These are phyloP conservation scores for Ischnura elegans DNA, from an alignment of 2,888 invertebrate species.

Conservation along the genomic window DNA sequence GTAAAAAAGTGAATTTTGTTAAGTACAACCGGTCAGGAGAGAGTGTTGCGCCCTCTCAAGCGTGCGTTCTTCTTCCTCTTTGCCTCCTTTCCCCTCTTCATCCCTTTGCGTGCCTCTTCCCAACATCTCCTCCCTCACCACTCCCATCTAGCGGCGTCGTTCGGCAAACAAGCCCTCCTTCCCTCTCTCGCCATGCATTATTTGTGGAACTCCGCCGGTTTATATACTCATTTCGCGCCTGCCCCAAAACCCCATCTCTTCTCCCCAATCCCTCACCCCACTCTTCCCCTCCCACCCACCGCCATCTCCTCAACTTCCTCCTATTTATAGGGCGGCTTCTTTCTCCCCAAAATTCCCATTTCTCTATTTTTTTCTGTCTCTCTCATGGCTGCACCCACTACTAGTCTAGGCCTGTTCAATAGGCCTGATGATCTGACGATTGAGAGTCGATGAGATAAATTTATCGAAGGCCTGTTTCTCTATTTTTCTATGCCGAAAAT, in stretches of 20 bases:
- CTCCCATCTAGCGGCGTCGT: not conserved
- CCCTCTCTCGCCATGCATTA: not conserved
- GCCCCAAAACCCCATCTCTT: not conserved
- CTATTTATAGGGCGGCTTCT: not conserved
- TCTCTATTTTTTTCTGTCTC: not conserved
- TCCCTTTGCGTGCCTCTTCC: not conserved
- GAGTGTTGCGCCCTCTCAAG: too few relatives aligned
- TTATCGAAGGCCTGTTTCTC: too few relatives aligned
- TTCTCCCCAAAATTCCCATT: too few relatives aligned
- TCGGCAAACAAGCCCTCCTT: not conserved
- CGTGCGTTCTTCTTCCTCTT: too few relatives aligned
- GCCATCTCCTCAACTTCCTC: not conserved
- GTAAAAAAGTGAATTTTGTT: too few relatives aligned
- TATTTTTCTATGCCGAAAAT: too few relatives aligned
- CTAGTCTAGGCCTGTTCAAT: too few relatives aligned
- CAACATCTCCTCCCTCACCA: not conserved
- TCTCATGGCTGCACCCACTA: too few relatives aligned
- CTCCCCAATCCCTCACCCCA: not conserved
- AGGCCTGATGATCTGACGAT: too few relatives aligned
- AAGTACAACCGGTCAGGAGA: too few relatives aligned
- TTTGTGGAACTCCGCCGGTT: slow-evolving; percentile 2
- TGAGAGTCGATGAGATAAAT: too few relatives aligned
- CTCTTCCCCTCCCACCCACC: not conserved
- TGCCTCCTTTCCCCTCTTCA: not conserved
- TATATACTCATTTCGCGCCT: not conserved